Percentiles rank a stretch among this genome's conserved stretches.
Conservation (phyloP, 1,140 invertebrate genomes). For the Dendrolimus punctatus region DNA sequence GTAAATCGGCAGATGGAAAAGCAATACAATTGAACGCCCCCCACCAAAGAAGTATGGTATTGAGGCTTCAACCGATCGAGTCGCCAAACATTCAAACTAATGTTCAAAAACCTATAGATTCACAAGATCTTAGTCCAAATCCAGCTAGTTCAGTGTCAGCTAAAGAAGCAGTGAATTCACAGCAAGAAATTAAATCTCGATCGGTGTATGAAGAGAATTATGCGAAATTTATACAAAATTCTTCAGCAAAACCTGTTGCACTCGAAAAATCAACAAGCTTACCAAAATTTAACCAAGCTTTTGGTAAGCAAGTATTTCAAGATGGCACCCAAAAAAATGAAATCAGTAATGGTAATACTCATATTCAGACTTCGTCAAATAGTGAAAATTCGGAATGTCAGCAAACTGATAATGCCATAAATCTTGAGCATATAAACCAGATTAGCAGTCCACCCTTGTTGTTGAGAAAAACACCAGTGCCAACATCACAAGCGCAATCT, state of each 20-base stretch:
- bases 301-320: slow-evolving; percentile 78
- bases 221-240: slow-evolving; percentile 69
- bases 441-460: slow-evolving; percentile 59
- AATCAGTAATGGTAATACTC: slow-evolving; percentile 31
- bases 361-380: slow-evolving; percentile 26
- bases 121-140: slow-evolving; percentile 30
- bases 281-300: slow-evolving; percentile 86
- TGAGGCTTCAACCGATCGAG: slow-evolving; percentile 61
- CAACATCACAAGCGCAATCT: slow-evolving; percentile 41
- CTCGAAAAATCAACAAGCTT: slow-evolving; percentile 64
- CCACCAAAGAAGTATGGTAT: slow-evolving; percentile 65
- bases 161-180: slow-evolving; percentile 29
- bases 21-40: slow-evolving; percentile 66
- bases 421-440: slow-evolving; percentile 56
- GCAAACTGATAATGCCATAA: slow-evolving; percentile 38
- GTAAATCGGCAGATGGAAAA: slow-evolving; percentile 73
- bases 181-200: slow-evolving; percentile 65
- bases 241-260: slow-evolving; percentile 38
- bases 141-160: slow-evolving; percentile 14
- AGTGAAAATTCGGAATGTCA: slow-evolving; percentile 39
- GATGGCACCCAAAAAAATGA: slow-evolving; percentile 56
- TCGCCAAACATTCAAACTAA: slow-evolving; percentile 33
- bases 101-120: slow-evolving; percentile 34
- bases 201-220: slow-evolving; percentile 73
- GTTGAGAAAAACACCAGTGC: slow-evolving; percentile 46